Conservation (phyloP, 2,888 invertebrate species). For the Drymonia ruficornis region DNA sequence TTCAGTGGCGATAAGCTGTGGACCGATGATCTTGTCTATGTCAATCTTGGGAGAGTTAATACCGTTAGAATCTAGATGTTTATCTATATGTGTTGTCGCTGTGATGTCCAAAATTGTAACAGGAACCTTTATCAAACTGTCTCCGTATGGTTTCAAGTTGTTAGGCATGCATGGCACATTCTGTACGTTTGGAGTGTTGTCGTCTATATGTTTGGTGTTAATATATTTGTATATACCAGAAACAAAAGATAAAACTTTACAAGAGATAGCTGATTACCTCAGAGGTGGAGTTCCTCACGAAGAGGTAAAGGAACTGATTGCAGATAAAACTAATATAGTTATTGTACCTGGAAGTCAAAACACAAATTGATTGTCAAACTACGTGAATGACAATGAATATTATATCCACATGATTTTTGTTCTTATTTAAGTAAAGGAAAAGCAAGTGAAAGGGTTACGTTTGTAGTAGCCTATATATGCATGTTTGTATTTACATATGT, state of each 20-base stretch:
- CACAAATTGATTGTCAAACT: no score
- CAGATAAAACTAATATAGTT: neutral
- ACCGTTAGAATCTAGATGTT: constrained; percentile 32
- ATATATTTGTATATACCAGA: constrained; percentile 45
- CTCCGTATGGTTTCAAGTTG: constrained; percentile 34
- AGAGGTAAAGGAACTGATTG: constrained; percentile 18
- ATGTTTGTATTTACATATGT: no score
- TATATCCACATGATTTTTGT: no score
- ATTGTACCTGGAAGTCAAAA: constrained; percentile 6
- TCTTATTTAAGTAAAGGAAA: no score
- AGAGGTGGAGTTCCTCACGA: constrained; percentile 12
- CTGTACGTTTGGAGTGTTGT: constrained; percentile 38
- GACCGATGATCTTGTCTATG: constrained; percentile 46
- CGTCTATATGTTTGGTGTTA: constrained; percentile 27
- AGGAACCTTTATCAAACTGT: constrained; percentile 39
- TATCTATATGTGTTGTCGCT: constrained; percentile 26
- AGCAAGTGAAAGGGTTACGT: no score
- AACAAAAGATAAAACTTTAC: constrained; percentile 41
- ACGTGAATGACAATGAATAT: no score
- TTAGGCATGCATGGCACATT: constrained; percentile 43
- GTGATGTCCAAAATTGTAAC: constrained; percentile 22
- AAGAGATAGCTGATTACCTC: constrained; percentile 35
- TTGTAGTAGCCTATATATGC: no score
- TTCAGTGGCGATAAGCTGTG: constrained; percentile 44
- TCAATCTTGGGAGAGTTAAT: constrained; percentile 44